Evolutionary conservation across 1,140 invertebrate genomes (phyloP).

Genomic region (Artemia franciscana): DNA sequence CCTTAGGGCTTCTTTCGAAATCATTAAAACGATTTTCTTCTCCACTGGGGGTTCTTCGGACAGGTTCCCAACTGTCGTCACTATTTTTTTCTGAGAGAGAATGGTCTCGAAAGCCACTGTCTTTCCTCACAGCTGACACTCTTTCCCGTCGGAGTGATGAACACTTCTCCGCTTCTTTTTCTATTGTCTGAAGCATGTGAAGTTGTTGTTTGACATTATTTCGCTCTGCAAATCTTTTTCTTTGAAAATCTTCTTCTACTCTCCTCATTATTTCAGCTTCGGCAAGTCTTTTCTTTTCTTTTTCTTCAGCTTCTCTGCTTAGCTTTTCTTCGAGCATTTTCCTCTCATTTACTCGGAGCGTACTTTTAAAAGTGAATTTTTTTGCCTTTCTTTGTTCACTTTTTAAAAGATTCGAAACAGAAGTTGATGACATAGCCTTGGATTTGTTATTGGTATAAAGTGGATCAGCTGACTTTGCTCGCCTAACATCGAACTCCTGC

Average conservation of each 20-base stretch:
- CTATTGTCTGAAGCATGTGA: constrained; percentile 31
- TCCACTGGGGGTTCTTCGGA: not conserved
- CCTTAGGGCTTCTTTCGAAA: not conserved
- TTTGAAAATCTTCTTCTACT: constrained; percentile 46
- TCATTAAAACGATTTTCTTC: constrained; percentile 1
- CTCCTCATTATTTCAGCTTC: constrained; percentile 52
- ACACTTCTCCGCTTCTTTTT: not conserved
- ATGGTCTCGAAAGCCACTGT: constrained; percentile 10
- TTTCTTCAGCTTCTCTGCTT: constrained; percentile 42
- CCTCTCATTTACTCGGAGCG: constrained; percentile 47
- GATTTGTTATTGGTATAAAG: not conserved
- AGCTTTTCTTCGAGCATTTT: constrained; percentile 43
- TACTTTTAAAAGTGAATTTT: constrained; percentile 57
- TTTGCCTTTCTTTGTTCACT: constrained; percentile 21
- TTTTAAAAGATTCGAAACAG: not conserved
- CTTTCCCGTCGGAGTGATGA: not conserved
- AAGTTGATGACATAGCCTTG: not conserved
- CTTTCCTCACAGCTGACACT: constrained; percentile 16
- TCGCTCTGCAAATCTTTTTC: constrained; percentile 44
- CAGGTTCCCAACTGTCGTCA: constrained; percentile 15
- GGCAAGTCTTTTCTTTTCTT: constrained; percentile 40
- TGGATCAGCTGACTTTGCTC: not conserved
- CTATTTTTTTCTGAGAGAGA: constrained; percentile 8
- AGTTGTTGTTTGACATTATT: constrained; percentile 45
- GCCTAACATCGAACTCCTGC: not conserved